Conservation (phyloP, 92 coral and sea anemone genomes). For the Phenganax subtilis region DNA sequence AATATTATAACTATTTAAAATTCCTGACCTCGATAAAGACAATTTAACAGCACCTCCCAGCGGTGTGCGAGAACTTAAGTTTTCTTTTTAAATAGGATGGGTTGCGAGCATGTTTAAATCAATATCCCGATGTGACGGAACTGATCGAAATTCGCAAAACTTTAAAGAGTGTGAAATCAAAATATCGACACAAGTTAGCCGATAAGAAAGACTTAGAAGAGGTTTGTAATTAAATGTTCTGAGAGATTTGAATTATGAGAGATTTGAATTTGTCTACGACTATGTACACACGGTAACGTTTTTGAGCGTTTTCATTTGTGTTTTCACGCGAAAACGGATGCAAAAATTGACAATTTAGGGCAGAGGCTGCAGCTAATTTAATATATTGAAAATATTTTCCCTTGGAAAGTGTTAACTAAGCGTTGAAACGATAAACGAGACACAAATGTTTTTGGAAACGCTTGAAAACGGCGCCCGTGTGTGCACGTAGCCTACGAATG, state of each 20-base stretch:
- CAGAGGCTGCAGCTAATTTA: too few relatives aligned
- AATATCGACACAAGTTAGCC: constrained; percentile 70
- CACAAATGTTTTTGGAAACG: too few relatives aligned
- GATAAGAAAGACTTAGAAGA: constrained; percentile 78
- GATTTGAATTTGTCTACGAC: neutral
- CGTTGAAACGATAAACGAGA: too few relatives aligned
- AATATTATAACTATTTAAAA: too few relatives aligned
- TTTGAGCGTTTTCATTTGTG: too few relatives aligned
- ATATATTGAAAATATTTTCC: neutral
- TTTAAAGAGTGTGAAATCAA: constrained; percentile 69
- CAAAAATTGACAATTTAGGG: too few relatives aligned
- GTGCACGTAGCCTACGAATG: too few relatives aligned
- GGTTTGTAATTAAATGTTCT: constrained; percentile 39
- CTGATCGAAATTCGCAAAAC: constrained; percentile 50
- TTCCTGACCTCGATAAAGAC: neutral
- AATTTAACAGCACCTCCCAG: neutral
- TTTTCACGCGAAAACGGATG: too few relatives aligned
- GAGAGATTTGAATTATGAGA: neutral
- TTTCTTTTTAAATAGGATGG: constrained; percentile 39
- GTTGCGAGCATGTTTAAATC: constrained; percentile 34
- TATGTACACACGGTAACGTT: too few relatives aligned
- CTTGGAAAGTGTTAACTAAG: neutral
- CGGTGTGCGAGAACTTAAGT: too few relatives aligned
- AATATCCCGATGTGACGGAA: constrained; percentile 65
- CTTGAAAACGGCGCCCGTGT: too few relatives aligned